Conservation (phyloP, 2,113 vertebrate species). For the Sigmodon hispidus region DNA sequence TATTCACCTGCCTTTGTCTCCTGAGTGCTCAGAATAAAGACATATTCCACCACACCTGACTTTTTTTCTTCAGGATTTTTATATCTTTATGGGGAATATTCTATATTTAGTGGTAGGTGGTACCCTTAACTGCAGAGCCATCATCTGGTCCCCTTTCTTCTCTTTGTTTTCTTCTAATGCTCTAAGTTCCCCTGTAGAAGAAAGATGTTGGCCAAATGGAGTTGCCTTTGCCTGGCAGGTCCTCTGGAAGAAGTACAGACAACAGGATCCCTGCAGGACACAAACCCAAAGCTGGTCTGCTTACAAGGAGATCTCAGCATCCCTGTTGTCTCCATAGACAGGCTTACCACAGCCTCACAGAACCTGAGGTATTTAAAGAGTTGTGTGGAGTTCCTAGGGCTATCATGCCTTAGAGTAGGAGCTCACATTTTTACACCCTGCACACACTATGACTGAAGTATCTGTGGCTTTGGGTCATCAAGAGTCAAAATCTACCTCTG, state of each 20-base stretch:
- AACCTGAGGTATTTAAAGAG: background rate
- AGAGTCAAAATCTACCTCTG: background rate
- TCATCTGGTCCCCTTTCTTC: background rate
- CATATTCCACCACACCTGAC: background rate
- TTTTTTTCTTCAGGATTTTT: slow-evolving; percentile 8
- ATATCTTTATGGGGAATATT: background rate
- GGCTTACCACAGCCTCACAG: background rate
- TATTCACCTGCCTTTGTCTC: background rate
- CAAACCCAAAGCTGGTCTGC: background rate
- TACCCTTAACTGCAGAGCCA: background rate
- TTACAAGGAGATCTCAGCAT: background rate
- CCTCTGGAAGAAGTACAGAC: background rate
- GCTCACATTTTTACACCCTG: background rate
- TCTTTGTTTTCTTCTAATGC: background rate
- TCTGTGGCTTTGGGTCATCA: background rate
- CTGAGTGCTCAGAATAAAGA: background rate
- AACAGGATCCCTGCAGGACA: background rate
- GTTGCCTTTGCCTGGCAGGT: background rate
- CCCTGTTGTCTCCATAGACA: background rate
- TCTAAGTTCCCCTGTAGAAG: background rate
- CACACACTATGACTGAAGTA: background rate
- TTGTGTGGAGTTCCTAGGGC: background rate
- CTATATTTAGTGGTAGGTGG: no score
- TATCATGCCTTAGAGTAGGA: background rate
- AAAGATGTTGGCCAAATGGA: background rate